Evolutionary conservation across 2,797 vertebrate genomes (phyloP).

Genomic region (Florisuga fusca): DNA sequence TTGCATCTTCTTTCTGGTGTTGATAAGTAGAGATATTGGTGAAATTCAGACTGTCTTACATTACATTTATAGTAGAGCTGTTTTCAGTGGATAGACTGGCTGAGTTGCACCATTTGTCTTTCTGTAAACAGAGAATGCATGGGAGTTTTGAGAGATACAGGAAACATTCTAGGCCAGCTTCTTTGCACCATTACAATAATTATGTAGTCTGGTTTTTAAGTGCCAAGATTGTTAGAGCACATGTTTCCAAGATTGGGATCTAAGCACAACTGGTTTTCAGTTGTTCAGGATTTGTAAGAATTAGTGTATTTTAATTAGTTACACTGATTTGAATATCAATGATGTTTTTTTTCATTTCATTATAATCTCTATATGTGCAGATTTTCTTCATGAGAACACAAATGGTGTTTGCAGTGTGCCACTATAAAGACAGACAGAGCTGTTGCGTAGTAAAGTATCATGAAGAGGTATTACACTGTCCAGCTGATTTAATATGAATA

Average conservation of each 20-base stretch:
- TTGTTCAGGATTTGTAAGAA: background rate
- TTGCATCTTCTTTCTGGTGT: background rate
- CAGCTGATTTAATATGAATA: background rate
- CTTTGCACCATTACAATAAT: background rate
- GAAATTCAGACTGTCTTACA: background rate
- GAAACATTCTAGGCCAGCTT: background rate
- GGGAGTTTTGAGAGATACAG: background rate
- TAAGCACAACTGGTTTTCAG: background rate
- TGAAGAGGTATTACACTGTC: background rate
- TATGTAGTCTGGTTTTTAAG: background rate
- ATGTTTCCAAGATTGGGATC: conserved; percentile 1
- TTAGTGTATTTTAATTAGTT: conserved; percentile 25
- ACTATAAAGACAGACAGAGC: background rate
- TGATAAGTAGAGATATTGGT: background rate
- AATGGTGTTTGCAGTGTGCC: background rate
- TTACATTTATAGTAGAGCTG: background rate
- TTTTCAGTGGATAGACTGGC: background rate
- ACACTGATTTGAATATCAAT: conserved; percentile 4
- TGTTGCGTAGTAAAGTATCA: no score
- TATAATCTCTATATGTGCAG: background rate
- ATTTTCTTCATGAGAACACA: background rate
- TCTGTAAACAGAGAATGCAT: background rate
- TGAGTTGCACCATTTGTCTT: background rate
- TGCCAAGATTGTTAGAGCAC: background rate
- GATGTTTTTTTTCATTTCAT: background rate